phyloP scores from a whole-genome alignment of 2,888 invertebrate species.

The Pseudoips prasinana region DNA sequence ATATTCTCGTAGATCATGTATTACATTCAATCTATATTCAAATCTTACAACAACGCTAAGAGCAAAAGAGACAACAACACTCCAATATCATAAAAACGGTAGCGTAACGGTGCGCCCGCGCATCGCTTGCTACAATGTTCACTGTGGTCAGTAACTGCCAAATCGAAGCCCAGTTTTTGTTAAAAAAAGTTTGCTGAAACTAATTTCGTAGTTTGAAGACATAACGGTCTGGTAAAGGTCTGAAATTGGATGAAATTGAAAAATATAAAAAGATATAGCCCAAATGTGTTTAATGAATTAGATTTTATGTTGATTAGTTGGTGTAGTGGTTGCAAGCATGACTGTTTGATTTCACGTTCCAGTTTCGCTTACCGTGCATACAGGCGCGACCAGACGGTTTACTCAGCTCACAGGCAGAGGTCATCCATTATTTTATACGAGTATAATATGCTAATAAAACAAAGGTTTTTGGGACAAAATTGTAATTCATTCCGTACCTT shows the following conservation, averaged over 20 bases:
- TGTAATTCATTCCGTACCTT: conserved; percentile 17
- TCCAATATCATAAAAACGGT: conserved; percentile 19
- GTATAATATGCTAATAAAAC: conserved; percentile 15
- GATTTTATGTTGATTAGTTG: no score
- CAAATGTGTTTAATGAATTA: no score
- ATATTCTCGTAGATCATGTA: no score
- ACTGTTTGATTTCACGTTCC: no score
- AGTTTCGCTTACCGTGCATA: no score
- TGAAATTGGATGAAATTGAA: neutral
- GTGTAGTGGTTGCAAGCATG: no score
- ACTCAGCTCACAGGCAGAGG: no score
- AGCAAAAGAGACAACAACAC: neutral
- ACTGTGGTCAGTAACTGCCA: conserved; percentile 20
- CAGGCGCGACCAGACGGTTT: no score
- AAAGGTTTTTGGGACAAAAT: conserved; percentile 26
- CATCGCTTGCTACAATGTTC: conserved; percentile 23
- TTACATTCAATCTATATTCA: no score
- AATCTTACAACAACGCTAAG: neutral
- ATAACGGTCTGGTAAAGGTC: neutral
- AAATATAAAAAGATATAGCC: no score
- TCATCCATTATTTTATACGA: conserved; percentile 8
- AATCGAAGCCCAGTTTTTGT: neutral
- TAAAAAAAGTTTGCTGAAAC: neutral
- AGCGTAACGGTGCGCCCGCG: conserved; percentile 29
- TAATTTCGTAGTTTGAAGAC: neutral